phyloP scores from a whole-genome alignment of 1,140 invertebrate species.

The Sycophila sp. region DNA sequence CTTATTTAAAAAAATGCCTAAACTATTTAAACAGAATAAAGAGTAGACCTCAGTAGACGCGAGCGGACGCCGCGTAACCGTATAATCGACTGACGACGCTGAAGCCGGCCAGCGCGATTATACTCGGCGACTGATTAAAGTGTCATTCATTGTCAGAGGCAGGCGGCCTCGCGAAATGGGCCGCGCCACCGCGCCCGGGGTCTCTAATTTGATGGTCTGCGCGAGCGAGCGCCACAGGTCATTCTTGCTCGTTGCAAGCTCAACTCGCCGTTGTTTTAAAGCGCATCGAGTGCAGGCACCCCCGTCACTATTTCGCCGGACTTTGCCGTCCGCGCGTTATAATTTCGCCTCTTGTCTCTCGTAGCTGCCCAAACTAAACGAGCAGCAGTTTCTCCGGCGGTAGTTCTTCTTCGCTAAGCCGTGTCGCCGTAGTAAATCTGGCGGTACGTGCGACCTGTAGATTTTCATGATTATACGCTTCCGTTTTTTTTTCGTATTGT shows the following conservation, averaged over 20 bases:
- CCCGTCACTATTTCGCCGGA: neutral
- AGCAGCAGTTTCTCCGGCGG: no score
- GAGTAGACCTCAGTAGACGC: no score
- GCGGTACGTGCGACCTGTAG: no score
- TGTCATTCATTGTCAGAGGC: slow-evolving; percentile 39
- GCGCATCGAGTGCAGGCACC: neutral
- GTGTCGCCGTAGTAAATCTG: no score
- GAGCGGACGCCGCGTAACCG: no score
- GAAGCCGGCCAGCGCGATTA: slow-evolving; percentile 2
- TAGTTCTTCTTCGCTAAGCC: no score
- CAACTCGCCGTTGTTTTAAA: neutral
- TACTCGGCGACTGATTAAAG: slow-evolving; percentile 36
- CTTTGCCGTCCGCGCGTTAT: neutral
- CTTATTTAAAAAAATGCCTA: no score
- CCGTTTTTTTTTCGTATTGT: no score
- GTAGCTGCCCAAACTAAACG: no score
- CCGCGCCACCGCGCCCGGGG: neutral
- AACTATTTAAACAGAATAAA: no score
- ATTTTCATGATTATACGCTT: no score
- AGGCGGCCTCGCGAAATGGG: slow-evolving; percentile 11
- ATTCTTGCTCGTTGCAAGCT: neutral
- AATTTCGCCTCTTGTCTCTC: neutral
- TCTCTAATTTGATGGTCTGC: slow-evolving; percentile 29
- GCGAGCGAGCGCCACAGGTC: slow-evolving; percentile 3
- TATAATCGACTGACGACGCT: slow-evolving; percentile 7